Conservation (phyloP, 2,797 vertebrate species). For the Melanotaenia boesemani region DNA sequence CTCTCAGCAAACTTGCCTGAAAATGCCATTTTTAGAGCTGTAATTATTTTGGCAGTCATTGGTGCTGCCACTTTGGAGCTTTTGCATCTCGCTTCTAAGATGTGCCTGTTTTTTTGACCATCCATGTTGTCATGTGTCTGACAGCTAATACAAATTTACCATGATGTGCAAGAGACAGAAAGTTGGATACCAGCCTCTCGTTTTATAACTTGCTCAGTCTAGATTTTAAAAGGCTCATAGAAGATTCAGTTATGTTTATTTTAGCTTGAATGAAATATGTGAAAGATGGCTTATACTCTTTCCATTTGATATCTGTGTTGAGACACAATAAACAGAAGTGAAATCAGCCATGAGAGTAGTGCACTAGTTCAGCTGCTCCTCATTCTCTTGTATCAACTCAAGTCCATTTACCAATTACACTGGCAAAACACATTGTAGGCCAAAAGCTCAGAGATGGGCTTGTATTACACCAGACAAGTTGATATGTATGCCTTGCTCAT, state of each 20-base stretch:
- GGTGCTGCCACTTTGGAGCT: constrained; percentile 14
- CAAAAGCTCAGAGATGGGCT: constrained; percentile 47
- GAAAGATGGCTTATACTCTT: constrained; percentile 33
- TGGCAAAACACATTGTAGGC: constrained; percentile 72
- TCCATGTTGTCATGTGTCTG: background rate
- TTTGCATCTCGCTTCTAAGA: constrained; percentile 29
- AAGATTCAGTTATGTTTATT: constrained; percentile 58
- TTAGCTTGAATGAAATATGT: constrained; percentile 49
- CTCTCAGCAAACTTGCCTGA: background rate
- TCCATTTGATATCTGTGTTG: constrained; percentile 55
- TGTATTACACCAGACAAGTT: constrained; percentile 55
- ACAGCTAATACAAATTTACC: constrained; percentile 13
- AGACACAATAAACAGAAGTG: constrained; percentile 74
- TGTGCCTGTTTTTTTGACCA: constrained; percentile 19
- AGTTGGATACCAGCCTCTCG: constrained; percentile 24
- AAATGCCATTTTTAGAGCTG: constrained; percentile 1
- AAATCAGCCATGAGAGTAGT: constrained; percentile 53
- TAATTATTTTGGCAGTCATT: constrained; percentile 23
- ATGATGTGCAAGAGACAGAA: constrained; percentile 33
- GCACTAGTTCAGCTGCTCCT: constrained; percentile 72
- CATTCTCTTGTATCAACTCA: constrained; percentile 75
- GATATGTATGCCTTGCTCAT: constrained; percentile 35
- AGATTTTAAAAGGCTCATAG: constrained; percentile 53
- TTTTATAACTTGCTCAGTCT: constrained; percentile 26
- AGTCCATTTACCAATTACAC: constrained; percentile 78